These are phyloP conservation scores for Lepilemur ruficaudatus DNA, from an alignment of 2,797 vertebrate species.

Conservation along the genomic window DNA sequence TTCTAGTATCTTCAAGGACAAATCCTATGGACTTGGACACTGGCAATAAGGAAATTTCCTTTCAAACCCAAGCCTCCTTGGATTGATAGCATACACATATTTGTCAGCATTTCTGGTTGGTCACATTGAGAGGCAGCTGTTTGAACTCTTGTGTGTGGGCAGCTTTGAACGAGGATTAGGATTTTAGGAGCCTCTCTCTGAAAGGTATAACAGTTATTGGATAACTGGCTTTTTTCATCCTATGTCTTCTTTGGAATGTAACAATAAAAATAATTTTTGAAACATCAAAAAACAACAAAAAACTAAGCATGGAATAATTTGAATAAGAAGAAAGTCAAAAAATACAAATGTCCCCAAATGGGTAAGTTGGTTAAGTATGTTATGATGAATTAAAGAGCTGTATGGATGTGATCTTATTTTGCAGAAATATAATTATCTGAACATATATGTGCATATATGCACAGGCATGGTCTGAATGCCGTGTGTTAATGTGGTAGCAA, in stretches of 20 bases:
- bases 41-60: conserved; percentile 66
- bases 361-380: background rate
- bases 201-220: conserved; percentile 76
- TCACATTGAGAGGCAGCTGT: conserved; percentile 74
- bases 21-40: conserved; percentile 80
- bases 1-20: conserved; percentile 74
- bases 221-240: conserved; percentile 78
- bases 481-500: background rate
- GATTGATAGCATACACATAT: conserved; percentile 74
- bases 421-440: background rate
- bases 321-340: background rate
- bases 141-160: background rate
- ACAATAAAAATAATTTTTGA: conserved; percentile 84
- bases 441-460: background rate
- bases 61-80: conserved; percentile 62
- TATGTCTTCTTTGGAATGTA: conserved; percentile 83
- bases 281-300: conserved; percentile 35
- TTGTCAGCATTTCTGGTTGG: conserved; percentile 75
- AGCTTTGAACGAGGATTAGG: conserved; percentile 66
- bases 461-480: background rate
- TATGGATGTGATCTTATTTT: background rate
- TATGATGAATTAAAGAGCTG: background rate
- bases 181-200: conserved; percentile 69
- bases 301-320: background rate
- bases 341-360: background rate